Percentiles rank a stretch among this genome's conserved stretches.
Conservation (phyloP, 2,888 invertebrate species). For the Brenthis hecate region DNA sequence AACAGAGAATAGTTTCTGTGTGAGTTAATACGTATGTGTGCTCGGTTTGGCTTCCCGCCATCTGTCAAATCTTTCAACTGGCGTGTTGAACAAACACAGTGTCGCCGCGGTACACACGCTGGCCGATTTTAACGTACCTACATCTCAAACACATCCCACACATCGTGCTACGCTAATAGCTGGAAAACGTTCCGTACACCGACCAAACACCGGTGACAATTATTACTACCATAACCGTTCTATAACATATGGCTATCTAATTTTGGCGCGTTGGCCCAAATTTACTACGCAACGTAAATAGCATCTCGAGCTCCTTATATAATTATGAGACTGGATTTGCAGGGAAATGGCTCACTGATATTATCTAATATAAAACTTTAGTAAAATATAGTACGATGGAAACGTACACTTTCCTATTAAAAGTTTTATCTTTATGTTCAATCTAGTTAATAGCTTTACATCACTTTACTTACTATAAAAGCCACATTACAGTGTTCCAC, state of each 20-base stretch:
- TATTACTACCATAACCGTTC: slow-evolving; percentile 68
- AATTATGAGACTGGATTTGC: slow-evolving; percentile 47
- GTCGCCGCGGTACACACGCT: slow-evolving; percentile 29
- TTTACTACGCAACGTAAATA: slow-evolving; percentile 59
- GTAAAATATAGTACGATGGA: too few species aligned
- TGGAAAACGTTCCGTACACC: slow-evolving; percentile 38
- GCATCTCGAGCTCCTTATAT: slow-evolving; percentile 54
- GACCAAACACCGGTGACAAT: slow-evolving; percentile 51
- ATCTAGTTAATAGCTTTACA: background rate
- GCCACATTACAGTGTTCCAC: background rate
- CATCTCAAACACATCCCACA: background rate
- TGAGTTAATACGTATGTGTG: slow-evolving; percentile 35
- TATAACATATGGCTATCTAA: slow-evolving; percentile 59
- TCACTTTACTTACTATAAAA: background rate
- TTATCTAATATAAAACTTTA: too few species aligned
- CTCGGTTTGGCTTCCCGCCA: slow-evolving; percentile 47
- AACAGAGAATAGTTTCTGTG: slow-evolving; percentile 7
- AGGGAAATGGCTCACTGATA: background rate
- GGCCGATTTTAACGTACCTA: slow-evolving; percentile 1
- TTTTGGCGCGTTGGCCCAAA: slow-evolving; percentile 58
- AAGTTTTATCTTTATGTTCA: background rate
- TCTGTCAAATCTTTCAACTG: slow-evolving; percentile 38
- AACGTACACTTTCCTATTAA: background rate
- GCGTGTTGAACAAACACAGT: slow-evolving; percentile 44
- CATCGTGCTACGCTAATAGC: slow-evolving; percentile 13